Conservation (phyloP, 2,113 vertebrate genomes). For the Pipra filicauda region DNA sequence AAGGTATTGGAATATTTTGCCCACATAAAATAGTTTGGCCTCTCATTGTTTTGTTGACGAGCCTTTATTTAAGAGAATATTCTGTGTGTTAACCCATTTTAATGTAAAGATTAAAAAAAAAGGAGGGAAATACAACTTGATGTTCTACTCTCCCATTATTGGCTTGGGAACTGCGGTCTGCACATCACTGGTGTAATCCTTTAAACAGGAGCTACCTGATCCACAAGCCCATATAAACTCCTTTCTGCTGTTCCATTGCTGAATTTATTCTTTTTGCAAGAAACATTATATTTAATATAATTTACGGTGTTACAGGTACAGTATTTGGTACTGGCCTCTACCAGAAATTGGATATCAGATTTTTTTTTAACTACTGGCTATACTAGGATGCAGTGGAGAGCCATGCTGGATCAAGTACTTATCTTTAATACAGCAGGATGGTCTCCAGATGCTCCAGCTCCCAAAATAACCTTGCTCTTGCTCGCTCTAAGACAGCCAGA, state of each 20-base stretch:
- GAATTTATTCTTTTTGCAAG: not conserved
- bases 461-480: not conserved
- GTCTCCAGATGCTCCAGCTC: not conserved
- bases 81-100: not conserved
- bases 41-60: not conserved
- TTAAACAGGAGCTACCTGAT: not conserved
- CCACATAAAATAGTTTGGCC: not conserved
- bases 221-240: not conserved
- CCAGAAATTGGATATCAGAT: not conserved
- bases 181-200: not conserved
- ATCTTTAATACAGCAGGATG: not conserved
- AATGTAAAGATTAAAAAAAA: not conserved
- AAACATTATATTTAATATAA: not conserved
- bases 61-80: not conserved
- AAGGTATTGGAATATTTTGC: not conserved
- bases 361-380: not conserved
- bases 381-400: not conserved
- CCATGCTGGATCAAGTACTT: fast-evolving
- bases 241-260: not conserved
- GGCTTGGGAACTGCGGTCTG: not conserved
- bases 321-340: not conserved
- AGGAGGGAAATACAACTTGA: not conserved
- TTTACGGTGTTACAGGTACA: not conserved
- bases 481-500: fast-evolving
- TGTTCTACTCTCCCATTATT: not conserved